Percentiles rank a stretch among this genome's conserved stretches.
These are phyloP conservation scores for Enteromius treurensis DNA, from an alignment of 2,797 vertebrate species.

Conservation along the genomic window DNA sequence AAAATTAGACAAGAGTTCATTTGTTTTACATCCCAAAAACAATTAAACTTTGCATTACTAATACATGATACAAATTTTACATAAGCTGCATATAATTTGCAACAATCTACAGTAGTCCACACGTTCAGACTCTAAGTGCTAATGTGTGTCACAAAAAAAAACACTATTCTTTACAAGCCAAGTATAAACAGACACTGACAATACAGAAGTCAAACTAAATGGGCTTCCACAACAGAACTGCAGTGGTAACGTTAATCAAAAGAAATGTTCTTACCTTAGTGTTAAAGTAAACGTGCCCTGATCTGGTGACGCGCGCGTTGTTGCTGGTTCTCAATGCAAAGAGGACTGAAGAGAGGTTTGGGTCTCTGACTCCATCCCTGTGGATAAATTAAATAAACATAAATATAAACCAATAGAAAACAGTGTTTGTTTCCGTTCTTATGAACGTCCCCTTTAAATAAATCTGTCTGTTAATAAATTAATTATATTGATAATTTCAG, in stretches of 20 bases:
- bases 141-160: too few species aligned
- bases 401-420: background rate
- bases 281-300: slow-evolving; percentile 71
- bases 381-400: slow-evolving; percentile 14
- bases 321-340: slow-evolving; percentile 67
- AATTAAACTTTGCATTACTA: background rate
- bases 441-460: background rate
- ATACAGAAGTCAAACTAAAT: background rate
- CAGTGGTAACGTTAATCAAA: background rate
- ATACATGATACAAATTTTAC: background rate
- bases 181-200: background rate
- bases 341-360: slow-evolving; percentile 80
- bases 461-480: background rate
- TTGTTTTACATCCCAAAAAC: background rate
- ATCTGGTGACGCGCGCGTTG: slow-evolving; percentile 56
- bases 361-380: slow-evolving; percentile 72
- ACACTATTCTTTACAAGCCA: background rate
- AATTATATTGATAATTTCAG: background rate
- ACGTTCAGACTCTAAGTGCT: too few species aligned
- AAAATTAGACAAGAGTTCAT: background rate
- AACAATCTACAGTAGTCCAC: too few species aligned
- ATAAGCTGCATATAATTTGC: background rate
- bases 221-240: background rate
- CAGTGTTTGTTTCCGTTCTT: background rate
- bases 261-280: slow-evolving; percentile 56